A percentile compares a stretch with the other conserved stretches of the same genome.
Conservation (phyloP, 2,888 invertebrate genomes). For the Mesorhabditis belari region DNA sequence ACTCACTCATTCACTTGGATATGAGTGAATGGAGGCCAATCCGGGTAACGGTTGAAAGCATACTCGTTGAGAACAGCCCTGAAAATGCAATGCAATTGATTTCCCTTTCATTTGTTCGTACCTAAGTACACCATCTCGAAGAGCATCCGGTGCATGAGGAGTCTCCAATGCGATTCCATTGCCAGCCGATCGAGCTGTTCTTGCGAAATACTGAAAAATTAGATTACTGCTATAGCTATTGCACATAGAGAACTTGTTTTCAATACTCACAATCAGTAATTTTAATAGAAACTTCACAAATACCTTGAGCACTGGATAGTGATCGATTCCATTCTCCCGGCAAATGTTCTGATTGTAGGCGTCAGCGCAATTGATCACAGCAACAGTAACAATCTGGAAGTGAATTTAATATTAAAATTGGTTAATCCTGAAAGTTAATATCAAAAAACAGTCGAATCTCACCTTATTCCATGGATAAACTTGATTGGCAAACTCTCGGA, state of each 20-base stretch:
- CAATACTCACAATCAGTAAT: constrained; percentile 6
- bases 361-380: constrained; percentile 51
- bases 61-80: constrained; percentile 31
- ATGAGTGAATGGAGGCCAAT: constrained; percentile 49
- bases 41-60: constrained; percentile 37
- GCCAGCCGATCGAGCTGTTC: constrained; percentile 28
- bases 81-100: neutral
- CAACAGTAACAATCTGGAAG: constrained; percentile 24
- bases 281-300: neutral
- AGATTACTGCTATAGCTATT: too few species aligned
- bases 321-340: constrained; percentile 43
- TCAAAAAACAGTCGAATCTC: neutral
- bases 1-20: constrained; percentile 35
- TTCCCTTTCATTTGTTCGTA: too few species aligned
- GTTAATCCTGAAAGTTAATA: neutral
- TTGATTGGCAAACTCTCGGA: constrained; percentile 69
- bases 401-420: neutral
- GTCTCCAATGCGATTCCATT: constrained; percentile 38
- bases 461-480: constrained; percentile 32
- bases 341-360: constrained; percentile 43
- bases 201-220: constrained; percentile 44
- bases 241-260: too few species aligned
- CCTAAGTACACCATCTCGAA: constrained; percentile 23
- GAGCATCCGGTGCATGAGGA: constrained; percentile 28
- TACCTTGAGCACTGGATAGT: constrained; percentile 51